A percentile compares a stretch with the other conserved stretches of the same genome.
These are phyloP conservation scores for Amblyornis subalaris DNA, from an alignment of 2,113 vertebrate species.

Conservation along the genomic window DNA sequence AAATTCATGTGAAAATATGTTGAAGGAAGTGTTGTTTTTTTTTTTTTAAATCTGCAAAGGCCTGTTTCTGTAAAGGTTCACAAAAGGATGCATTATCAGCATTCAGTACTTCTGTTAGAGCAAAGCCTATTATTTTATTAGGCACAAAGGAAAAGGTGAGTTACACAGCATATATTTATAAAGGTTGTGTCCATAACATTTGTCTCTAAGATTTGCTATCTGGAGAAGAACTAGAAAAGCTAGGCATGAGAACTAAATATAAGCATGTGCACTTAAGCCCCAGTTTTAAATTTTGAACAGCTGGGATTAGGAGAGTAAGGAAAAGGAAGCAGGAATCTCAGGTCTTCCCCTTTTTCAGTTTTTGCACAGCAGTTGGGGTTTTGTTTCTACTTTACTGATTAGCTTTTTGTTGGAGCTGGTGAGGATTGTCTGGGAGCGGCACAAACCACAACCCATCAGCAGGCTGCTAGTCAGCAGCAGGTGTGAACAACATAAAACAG, in stretches of 20 bases:
- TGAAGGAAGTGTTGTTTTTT: neutral
- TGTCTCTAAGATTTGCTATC: neutral
- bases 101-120: neutral
- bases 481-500: conserved; percentile 85
- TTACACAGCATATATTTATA: neutral
- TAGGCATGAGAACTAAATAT: neutral
- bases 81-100: neutral
- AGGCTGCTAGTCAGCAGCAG: conserved; percentile 74
- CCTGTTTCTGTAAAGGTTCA: neutral
- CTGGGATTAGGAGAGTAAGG: neutral
- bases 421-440: conserved; percentile 52
- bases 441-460: conserved; percentile 65
- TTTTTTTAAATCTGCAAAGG: neutral
- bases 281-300: neutral
- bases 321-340: neutral
- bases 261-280: neutral
- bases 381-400: conserved; percentile 23
- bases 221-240: neutral
- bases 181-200: neutral
- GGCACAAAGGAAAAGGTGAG: neutral
- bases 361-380: neutral
- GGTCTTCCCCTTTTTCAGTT: neutral
- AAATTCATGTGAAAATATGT: neutral
- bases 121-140: conserved; percentile 4
- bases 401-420: conserved; percentile 17